Evolutionary conservation across 2,113 vertebrate genomes (phyloP).

Genomic region (Eulemur macaco): DNA sequence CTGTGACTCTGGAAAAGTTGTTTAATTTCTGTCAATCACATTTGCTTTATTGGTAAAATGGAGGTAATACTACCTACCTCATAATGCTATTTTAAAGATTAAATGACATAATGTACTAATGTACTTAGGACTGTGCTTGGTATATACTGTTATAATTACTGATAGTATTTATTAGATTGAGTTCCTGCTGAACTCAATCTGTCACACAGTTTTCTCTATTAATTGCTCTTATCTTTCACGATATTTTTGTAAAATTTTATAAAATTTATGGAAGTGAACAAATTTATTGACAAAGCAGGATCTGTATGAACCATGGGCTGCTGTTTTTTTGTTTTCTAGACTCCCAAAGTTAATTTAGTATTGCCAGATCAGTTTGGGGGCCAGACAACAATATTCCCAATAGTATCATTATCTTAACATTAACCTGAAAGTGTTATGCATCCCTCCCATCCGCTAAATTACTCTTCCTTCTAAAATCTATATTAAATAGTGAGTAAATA

Average conservation of each 20-base stretch:
- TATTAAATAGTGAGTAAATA: slow-evolving; percentile 11
- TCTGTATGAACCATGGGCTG: not conserved
- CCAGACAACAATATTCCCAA: slow-evolving; percentile 31
- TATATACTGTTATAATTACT: not conserved
- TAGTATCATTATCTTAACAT: not conserved
- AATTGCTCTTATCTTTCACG: not conserved
- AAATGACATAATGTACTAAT: slow-evolving; percentile 29
- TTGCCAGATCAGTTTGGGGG: not conserved
- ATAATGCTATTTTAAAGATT: slow-evolving; percentile 19
- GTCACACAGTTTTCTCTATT: not conserved
- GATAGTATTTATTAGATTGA: not conserved
- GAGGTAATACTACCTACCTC: not conserved
- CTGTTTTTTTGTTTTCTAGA: slow-evolving; percentile 4
- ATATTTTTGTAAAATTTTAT: slow-evolving; percentile 22
- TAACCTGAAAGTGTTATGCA: not conserved
- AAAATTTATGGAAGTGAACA: slow-evolving; percentile 4
- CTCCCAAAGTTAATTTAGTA: slow-evolving; percentile 14
- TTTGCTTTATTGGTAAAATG: slow-evolving; percentile 38
- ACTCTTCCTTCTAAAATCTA: slow-evolving; percentile 36
- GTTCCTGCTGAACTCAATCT: not conserved
- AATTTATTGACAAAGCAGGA: slow-evolving; percentile 22
- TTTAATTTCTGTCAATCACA: slow-evolving; percentile 6
- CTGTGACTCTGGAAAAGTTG: slow-evolving; percentile 2
- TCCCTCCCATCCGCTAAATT: not conserved
- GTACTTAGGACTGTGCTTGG: not conserved